Evolutionary conservation across 2,113 vertebrate genomes (phyloP).

Genomic region (Climacteris rufus): DNA sequence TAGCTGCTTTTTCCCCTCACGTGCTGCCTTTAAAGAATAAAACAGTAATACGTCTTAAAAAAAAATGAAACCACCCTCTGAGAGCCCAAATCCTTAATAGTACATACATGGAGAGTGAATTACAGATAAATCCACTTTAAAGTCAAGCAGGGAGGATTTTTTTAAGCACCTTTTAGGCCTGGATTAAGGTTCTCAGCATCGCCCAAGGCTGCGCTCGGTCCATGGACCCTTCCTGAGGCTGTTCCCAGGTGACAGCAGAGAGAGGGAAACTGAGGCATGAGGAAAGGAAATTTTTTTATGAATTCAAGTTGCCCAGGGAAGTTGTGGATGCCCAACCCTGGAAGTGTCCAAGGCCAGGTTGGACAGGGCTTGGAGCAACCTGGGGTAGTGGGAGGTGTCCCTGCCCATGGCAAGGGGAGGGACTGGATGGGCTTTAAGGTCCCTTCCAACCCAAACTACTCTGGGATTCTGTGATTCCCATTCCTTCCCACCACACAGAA

Average conservation of each 20-base stretch:
- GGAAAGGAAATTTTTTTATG: rapidly evolving
- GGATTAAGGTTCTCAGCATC: not conserved
- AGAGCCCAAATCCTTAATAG: not conserved
- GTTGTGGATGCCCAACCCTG: not conserved
- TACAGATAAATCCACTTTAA: constrained; percentile 7
- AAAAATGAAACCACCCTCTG: not conserved
- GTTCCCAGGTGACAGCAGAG: not conserved
- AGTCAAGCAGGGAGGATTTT: not conserved
- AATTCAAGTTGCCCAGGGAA: rapidly evolving
- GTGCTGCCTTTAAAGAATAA: not conserved
- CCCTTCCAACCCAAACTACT: not conserved
- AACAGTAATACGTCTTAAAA: not conserved
- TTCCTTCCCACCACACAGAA: not conserved
- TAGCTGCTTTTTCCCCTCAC: not conserved
- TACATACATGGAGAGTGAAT: not conserved
- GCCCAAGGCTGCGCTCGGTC: not conserved
- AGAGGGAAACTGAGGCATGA: not conserved
- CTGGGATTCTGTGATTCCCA: not conserved
- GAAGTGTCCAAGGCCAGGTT: rapidly evolving
- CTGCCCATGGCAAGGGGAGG: not conserved
- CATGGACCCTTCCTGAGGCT: not conserved
- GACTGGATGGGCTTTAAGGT: rapidly evolving
- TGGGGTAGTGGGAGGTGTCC: not conserved
- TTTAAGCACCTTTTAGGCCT: not conserved
- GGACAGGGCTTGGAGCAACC: rapidly evolving